Evolutionary conservation across 1,140 invertebrate species (phyloP).

Genomic region (Metopolophium dirhodum): DNA sequence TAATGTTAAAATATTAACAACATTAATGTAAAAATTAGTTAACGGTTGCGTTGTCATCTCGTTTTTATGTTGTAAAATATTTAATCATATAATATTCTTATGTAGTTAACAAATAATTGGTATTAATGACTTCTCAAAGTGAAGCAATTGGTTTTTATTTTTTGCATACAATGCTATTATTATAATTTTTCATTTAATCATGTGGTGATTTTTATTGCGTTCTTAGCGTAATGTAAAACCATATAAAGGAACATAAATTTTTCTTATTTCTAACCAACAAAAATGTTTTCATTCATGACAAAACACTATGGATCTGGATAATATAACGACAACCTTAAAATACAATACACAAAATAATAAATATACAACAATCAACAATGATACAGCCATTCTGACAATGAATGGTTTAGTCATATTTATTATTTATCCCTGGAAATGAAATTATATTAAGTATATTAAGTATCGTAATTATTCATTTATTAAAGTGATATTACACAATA

Average conservation of each 20-base stretch:
- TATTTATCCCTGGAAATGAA: too few species aligned
- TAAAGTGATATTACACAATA: too few species aligned
- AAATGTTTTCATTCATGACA: not conserved
- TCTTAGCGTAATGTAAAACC: not conserved
- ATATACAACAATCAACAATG: too few species aligned
- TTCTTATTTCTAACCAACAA: not conserved
- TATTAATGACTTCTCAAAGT: not conserved
- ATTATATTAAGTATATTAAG: too few species aligned
- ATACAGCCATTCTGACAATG: too few species aligned
- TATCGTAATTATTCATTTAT: too few species aligned
- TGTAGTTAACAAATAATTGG: not conserved
- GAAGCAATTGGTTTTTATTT: not conserved
- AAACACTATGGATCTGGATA: not conserved
- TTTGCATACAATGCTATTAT: not conserved
- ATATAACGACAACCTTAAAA: not conserved
- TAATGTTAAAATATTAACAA: constrained; percentile 24
- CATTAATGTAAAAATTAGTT: not conserved
- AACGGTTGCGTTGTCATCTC: not conserved
- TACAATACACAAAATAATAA: too few species aligned
- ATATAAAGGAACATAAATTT: not conserved
- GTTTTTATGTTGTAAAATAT: constrained; percentile 29
- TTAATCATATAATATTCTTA: not conserved
- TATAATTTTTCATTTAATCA: not conserved
- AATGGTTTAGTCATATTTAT: too few species aligned
- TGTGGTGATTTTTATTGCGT: not conserved